These are phyloP conservation scores for Epizoanthus stellaris DNA, from an alignment of 92 coral and sea anemone species.

Conservation along the genomic window DNA sequence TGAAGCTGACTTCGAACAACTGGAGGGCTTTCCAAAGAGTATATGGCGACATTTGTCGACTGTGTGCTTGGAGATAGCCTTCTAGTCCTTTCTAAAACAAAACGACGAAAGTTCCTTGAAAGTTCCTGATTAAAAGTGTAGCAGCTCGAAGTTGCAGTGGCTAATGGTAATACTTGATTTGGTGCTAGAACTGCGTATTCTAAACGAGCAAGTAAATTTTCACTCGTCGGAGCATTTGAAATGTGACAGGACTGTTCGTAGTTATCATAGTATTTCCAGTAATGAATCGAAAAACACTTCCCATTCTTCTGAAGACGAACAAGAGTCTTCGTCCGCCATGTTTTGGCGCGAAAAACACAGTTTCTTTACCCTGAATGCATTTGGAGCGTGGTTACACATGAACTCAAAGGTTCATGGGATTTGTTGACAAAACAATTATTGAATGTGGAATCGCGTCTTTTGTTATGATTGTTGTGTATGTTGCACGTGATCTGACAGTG, in stretches of 20 bases:
- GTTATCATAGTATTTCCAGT: slow-evolving; percentile 11
- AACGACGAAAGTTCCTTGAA: slow-evolving; percentile 11
- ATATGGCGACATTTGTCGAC: slow-evolving; percentile 28
- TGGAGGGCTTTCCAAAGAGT: slow-evolving; percentile 41
- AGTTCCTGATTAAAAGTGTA: slow-evolving; percentile 1
- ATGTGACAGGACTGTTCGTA: neutral
- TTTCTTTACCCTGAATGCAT: neutral
- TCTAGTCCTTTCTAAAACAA: neutral
- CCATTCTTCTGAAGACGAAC: neutral
- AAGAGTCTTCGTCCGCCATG: neutral
- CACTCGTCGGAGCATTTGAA: neutral
- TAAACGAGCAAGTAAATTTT: slow-evolving; percentile 22
- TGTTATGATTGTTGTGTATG: too few relatives aligned
- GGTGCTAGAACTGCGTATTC: slow-evolving; percentile 30
- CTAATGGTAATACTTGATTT: slow-evolving; percentile 19
- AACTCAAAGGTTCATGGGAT: too few relatives aligned
- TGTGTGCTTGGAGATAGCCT: neutral
- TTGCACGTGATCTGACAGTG: neutral
- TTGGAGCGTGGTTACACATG: too few relatives aligned
- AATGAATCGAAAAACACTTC: neutral
- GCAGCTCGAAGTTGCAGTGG: slow-evolving; percentile 7
- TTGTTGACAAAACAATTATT: neutral
- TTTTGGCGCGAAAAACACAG: too few relatives aligned
- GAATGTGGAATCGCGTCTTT: neutral
- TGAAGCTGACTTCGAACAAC: slow-evolving; percentile 32